A percentile compares a stretch with the other conserved stretches of the same genome.
Conservation (phyloP, 2,113 vertebrate genomes). For the Crotalus tigris region DNA sequence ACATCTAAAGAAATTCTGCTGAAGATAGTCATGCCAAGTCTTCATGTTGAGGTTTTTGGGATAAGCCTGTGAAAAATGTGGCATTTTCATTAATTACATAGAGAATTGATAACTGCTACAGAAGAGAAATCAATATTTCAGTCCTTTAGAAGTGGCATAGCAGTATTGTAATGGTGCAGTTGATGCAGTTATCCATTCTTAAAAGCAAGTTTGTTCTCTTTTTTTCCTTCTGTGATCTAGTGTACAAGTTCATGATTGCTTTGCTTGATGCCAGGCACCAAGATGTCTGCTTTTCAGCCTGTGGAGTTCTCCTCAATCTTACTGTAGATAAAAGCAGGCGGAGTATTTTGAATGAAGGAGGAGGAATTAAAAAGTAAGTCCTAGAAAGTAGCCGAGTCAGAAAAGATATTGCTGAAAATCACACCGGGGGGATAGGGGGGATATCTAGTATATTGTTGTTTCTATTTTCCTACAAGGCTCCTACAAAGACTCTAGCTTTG, state of each 20-base stretch:
- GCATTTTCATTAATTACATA: background rate
- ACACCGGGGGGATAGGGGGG: too few relatives aligned
- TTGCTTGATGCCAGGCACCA: conserved; percentile 85
- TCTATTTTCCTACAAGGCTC: background rate
- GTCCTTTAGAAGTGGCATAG: background rate
- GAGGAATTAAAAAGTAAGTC: conserved; percentile 84
- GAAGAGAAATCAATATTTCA: background rate
- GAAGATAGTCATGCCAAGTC: too few relatives aligned
- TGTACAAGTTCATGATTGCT: conserved; percentile 83
- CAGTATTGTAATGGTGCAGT: background rate
- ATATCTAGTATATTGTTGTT: background rate
- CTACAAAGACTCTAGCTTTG: background rate
- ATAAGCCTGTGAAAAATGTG: background rate
- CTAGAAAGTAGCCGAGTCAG: background rate
- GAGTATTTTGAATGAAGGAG: conserved; percentile 73
- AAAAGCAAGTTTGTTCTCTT: background rate
- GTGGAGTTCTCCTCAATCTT: conserved; percentile 93
- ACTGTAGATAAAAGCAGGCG: conserved; percentile 72
- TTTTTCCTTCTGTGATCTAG: conserved; percentile 64
- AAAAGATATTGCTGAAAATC: background rate
- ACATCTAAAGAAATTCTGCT: background rate
- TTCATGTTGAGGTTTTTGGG: background rate
- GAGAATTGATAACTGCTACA: background rate
- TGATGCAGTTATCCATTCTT: background rate
- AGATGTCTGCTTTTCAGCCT: conserved; percentile 91